These are phyloP conservation scores for Oncorhynchus mykiss DNA, from an alignment of 2,113 vertebrate species.

Conservation along the genomic window DNA sequence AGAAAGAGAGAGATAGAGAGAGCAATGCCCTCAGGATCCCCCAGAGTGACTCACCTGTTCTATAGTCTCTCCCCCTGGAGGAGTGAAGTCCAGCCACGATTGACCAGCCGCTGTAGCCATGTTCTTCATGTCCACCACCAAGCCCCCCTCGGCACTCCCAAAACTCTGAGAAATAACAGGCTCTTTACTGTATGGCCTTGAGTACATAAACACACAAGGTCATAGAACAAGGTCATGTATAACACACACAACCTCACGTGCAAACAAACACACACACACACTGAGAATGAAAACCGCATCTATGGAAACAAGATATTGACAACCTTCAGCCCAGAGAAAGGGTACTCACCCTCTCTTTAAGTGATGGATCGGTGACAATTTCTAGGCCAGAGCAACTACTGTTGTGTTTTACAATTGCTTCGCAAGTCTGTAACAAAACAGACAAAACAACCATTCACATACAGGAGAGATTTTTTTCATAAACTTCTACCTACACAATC, in stretches of 20 bases:
- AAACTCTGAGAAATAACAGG: conserved; percentile 78
- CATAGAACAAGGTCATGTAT: neutral
- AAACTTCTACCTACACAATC: neutral
- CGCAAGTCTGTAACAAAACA: conserved; percentile 79
- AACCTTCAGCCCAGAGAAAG: neutral
- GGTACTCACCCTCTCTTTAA: conserved; percentile 87
- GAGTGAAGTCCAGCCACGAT: conserved; percentile 80
- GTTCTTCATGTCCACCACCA: conserved; percentile 77
- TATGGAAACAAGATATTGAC: neutral
- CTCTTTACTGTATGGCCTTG: too few species aligned
- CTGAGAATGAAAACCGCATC: neutral
- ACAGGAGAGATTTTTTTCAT: neutral
- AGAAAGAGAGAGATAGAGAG: neutral
- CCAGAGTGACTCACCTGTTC: conserved; percentile 78
- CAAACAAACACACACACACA: neutral
- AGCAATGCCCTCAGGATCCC: neutral
- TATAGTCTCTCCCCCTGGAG: conserved; percentile 86
- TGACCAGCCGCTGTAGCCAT: conserved; percentile 86
- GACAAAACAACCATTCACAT: neutral
- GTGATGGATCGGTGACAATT: conserved; percentile 77
- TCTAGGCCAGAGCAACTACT: conserved; percentile 73
- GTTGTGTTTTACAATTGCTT: conserved; percentile 82
- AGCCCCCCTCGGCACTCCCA: conserved; percentile 79
- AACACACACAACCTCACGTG: neutral
- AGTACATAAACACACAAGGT: neutral